Evolutionary conservation across 2,797 vertebrate species (phyloP).

Genomic region (Naso thynnoides): DNA sequence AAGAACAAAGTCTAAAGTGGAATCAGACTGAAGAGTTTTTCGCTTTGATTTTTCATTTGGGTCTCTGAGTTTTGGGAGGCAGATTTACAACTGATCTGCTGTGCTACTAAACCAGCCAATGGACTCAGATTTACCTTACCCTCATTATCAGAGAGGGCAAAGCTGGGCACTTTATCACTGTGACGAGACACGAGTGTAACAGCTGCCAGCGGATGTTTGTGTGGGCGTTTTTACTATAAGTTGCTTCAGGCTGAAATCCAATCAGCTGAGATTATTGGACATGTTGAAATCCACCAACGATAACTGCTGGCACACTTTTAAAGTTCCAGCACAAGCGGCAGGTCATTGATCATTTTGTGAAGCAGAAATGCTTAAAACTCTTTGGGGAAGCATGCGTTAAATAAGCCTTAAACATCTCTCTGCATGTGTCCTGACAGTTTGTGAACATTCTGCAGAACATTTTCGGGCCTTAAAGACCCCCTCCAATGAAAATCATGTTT

Average conservation of each 20-base stretch:
- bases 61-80: constrained; percentile 7
- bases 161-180: background rate
- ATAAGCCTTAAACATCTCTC: too few species aligned
- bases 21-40: too few species aligned
- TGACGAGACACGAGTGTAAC: background rate
- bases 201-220: background rate
- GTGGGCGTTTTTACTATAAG: background rate
- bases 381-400: too few species aligned
- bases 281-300: background rate
- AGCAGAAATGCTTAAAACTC: background rate
- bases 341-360: background rate
- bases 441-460: too few species aligned
- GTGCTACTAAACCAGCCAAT: background rate
- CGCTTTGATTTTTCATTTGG: background rate
- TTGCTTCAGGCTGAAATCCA: background rate
- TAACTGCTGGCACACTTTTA: background rate
- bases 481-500: too few species aligned
- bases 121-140: background rate
- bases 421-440: too few species aligned
- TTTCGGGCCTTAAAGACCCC: too few species aligned
- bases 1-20: too few species aligned
- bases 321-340: too few species aligned
- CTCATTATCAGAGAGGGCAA: background rate
- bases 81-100: too few species aligned
- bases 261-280: background rate